Conservation (phyloP, 2,797 vertebrate species). For the Catamblyrhynchus diadema region DNA sequence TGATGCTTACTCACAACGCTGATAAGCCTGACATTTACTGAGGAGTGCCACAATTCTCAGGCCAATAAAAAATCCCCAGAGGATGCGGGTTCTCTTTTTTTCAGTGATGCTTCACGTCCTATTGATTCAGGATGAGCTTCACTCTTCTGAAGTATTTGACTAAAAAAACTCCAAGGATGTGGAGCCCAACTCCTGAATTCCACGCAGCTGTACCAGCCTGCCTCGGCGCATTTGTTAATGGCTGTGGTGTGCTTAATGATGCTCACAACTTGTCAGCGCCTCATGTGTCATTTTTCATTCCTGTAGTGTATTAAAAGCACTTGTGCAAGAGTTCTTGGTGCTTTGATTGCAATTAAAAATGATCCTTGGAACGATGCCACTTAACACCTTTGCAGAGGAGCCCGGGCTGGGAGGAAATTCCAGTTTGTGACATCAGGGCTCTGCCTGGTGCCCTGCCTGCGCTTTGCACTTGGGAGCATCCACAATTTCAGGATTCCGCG, state of each 20-base stretch:
- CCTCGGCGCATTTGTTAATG: neutral
- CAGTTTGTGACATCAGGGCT: neutral
- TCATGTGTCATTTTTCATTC: slow-evolving; percentile 12
- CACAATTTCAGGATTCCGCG: neutral
- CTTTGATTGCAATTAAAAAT: slow-evolving; percentile 49
- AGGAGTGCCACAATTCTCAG: slow-evolving; percentile 44
- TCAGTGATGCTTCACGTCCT: neutral
- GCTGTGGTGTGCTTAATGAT: slow-evolving; percentile 3
- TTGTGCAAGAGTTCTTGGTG: slow-evolving; percentile 1
- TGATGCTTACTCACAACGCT: slow-evolving; percentile 57
- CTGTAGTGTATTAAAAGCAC: slow-evolving; percentile 6
- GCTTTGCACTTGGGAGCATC: neutral
- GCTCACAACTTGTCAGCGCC: slow-evolving; percentile 7
- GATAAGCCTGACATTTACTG: slow-evolving; percentile 59
- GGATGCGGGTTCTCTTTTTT: neutral
- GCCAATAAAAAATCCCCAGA: slow-evolving; percentile 30
- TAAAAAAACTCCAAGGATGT: neutral
- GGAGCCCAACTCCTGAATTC: neutral
- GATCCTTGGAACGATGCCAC: neutral
- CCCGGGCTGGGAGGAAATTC: neutral
- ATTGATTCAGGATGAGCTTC: slow-evolving; percentile 5
- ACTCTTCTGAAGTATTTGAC: neutral
- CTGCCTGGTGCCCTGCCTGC: neutral
- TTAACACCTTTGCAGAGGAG: neutral
- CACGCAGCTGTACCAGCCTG: neutral